Base-by-base conservation (phyloP, 2,888 invertebrate genomes). In the Horisme vitalbata region DNA sequence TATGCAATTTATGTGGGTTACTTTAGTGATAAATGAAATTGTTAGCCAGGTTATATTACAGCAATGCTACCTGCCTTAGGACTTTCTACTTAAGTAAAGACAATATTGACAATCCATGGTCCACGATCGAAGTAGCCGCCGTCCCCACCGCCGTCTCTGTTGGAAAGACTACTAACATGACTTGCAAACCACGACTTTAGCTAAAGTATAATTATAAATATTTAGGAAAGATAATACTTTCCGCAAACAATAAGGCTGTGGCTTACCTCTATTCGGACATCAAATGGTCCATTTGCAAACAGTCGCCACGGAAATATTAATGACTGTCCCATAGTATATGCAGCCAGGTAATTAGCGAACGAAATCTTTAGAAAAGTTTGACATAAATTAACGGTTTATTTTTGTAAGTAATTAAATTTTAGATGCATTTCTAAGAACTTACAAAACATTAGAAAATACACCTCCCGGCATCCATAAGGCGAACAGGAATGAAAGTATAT, bases 191-290 rank as follows among this genome's bases (percentile, higher is more conserved):
- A 12, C 11, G 24, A 45, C 13, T 34, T 58, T 35, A 56, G 44
- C 30, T 45, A 51, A 63, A 60, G 51, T 66, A 57, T 59, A 60
- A 65, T 57, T 57, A 64, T n/a, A n/a, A n/a, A n/a, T n/a, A n/a
- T n/a, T n/a, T n/a, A n/a, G n/a, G n/a, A n/a, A n/a, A n/a, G n/a
- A n/a, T n/a, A 59, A 55, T 59, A 57, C 52, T 57, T 31, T 34
- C 7, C 12, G 7, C 27, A 21, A 39, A 55, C 50, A 35, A 44
- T 46, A 41, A 23, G 45, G 36, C 47, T 48, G 57, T 61, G 58
- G 57, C 26, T 11, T 26, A 57, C 14, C 24, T 31, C 18, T 18
- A 51, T 55, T 58, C 52, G 47, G 59, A 46, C 61, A 49, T 55
- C 47, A 57, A 55, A 56, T 5, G 58, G 38, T 59, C 47, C 52